Conservation (phyloP, 1,140 invertebrate genomes). For the Pygmarrhopalites habei region DNA sequence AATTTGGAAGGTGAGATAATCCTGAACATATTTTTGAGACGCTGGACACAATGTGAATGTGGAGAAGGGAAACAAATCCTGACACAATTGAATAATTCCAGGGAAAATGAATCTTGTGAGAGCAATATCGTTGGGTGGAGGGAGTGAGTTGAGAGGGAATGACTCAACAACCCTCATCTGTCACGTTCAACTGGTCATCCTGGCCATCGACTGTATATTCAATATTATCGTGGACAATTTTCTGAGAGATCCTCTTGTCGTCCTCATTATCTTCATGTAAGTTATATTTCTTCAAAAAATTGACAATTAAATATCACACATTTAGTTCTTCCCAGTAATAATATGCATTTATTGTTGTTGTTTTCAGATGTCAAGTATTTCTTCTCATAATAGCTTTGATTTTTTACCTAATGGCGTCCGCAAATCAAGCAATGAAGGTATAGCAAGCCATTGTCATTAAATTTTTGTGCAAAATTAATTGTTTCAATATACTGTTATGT, state of each 20-base stretch:
- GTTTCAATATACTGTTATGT: too few relatives aligned
- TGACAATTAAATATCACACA: background rate
- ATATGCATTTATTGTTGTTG: background rate
- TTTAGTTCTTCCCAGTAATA: background rate
- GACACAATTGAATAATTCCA: too few relatives aligned
- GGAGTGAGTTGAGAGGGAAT: background rate
- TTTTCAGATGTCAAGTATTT: slow-evolving; percentile 7
- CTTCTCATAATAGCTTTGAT: slow-evolving; percentile 5
- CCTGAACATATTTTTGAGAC: too few relatives aligned
- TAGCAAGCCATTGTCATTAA: background rate
- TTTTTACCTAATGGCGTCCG: slow-evolving; percentile 9
- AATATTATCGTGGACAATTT: slow-evolving; percentile 7
- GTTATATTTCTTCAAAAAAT: background rate
- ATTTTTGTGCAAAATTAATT: too few relatives aligned
- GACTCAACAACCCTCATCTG: slow-evolving; percentile 6
- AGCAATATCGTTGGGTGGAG: slow-evolving; percentile 8
- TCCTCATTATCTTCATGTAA: slow-evolving; percentile 10
- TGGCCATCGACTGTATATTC: slow-evolving; percentile 1
- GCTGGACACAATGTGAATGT: too few relatives aligned
- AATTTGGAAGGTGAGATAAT: too few relatives aligned
- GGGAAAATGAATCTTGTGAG: slow-evolving; percentile 6
- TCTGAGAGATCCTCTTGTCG: background rate
- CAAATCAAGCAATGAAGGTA: slow-evolving; percentile 15
- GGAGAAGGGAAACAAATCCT: too few relatives aligned
- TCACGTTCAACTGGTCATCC: slow-evolving; percentile 4